These are phyloP conservation scores for Trachymyrmex cornetzi DNA, from an alignment of 1,140 invertebrate genomes.

Conservation along the genomic window DNA sequence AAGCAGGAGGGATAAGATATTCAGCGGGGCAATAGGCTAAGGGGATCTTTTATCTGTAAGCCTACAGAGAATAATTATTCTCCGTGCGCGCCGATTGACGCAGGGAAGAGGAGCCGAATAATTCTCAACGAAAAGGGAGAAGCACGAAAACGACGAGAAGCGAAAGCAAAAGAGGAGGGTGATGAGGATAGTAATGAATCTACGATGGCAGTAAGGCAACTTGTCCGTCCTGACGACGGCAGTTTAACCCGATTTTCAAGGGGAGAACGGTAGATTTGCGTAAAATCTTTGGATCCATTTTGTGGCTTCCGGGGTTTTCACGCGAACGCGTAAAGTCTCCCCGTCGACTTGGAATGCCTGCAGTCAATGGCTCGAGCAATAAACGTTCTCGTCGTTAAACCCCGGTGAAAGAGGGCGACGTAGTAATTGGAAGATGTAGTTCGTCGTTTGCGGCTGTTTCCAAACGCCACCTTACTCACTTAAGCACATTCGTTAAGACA, in stretches of 20 bases:
- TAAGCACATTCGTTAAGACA: constrained; percentile 8
- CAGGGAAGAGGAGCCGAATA: constrained; percentile 74
- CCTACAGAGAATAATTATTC: constrained; percentile 84
- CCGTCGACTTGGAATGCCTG: constrained; percentile 50
- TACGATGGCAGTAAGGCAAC: constrained; percentile 70
- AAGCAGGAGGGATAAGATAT: constrained; percentile 67
- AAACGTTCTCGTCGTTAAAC: constrained; percentile 67
- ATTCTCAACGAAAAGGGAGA: constrained; percentile 71
- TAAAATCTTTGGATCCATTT: constrained; percentile 78
- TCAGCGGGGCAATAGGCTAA: constrained; percentile 72
- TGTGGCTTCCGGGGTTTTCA: constrained; percentile 74
- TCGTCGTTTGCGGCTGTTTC: constrained; percentile 53
- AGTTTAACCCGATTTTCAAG: constrained; percentile 74
- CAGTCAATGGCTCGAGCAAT: constrained; percentile 67
- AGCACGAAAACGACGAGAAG: constrained; percentile 69
- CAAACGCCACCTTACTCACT: constrained; percentile 36
- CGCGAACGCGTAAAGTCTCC: constrained; percentile 69
- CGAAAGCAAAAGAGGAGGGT: constrained; percentile 38
- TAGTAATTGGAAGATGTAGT: constrained; percentile 59
- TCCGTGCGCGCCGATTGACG: constrained; percentile 75
- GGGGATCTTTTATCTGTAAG: constrained; percentile 82
- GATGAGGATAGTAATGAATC: constrained; percentile 81
- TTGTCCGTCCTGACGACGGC: constrained; percentile 66
- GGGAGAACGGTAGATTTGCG: constrained; percentile 73
- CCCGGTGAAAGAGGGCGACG: constrained; percentile 57